Evolutionary conservation across 1,140 invertebrate species (phyloP), one percentile per base, ranked within the genome.

Genomic region (Drosophila pseudoananassae): DNA sequence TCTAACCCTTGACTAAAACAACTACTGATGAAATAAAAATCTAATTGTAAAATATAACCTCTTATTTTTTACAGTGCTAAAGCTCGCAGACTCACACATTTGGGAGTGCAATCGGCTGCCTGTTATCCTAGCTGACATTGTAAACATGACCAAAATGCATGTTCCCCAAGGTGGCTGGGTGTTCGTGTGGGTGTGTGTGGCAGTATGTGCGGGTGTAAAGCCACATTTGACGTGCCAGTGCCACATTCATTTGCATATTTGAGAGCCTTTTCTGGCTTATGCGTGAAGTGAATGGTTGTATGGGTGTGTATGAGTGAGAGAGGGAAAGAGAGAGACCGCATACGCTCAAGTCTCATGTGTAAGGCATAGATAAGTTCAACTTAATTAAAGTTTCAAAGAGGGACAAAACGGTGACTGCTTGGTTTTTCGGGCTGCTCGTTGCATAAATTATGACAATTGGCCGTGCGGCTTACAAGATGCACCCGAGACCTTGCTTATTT

Each of bases 131-230:
- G 78, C 82, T 85, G 82, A 78, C 83, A 85, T 85, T 87, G 82
- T 85, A 85, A 85, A 85, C 82, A 85, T 82, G 82, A 87, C 82
- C 82, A 75, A 85, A 85, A 85, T 87, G 82, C 82, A 85, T 85
- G 82, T 85, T 78, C 51, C 69, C 83, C 55, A 71, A 87, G 64
- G 78, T 82, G 81, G 63, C 49, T 57, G 47, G 9, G 27, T 29
- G 50, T 61, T 29, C 61, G 55, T 65, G 38, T 55, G 27, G 46
- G 54, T 14, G 23, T 23, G 23, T 8, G 40, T 46, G 43, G 43
- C 15, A 23, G 43, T 25, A 36, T 63, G 46, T 55, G 52, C 46
- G 70, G 78, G 82, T 74, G 78, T 72, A 76, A 82, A 85, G 82
- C 78, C 78, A 76, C 80, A 84, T 79, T 83, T 79, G 76, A 83